These are phyloP conservation scores for Monopis laevigella DNA, from an alignment of 2,888 invertebrate genomes.

Conservation along the genomic window DNA sequence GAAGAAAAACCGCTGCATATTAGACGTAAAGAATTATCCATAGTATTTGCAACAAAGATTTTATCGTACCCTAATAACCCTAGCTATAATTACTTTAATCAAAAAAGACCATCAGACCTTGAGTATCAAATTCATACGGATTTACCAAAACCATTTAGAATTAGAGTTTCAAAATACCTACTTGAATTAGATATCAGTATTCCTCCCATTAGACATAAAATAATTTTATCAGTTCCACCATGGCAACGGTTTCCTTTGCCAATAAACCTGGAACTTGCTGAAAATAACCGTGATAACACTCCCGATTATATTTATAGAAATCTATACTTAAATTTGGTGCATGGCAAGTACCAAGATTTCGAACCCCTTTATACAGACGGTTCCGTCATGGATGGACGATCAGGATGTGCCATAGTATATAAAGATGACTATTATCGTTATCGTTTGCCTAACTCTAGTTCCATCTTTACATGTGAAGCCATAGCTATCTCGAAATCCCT, in stretches of 20 bases:
- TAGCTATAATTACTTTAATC: background rate
- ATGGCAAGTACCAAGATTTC: background rate
- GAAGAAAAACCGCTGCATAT: background rate
- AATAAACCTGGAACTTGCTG: too few species aligned
- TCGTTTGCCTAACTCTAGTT: slow-evolving; percentile 1
- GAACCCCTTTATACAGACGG: slow-evolving; percentile 9
- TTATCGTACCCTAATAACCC: background rate
- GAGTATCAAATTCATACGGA: background rate
- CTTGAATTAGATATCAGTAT: background rate
- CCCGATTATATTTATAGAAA: too few species aligned
- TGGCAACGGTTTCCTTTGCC: background rate
- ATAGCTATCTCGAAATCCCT: slow-evolving; percentile 3
- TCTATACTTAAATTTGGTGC: background rate
- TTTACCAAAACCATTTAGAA: background rate
- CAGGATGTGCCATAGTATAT: slow-evolving; percentile 5
- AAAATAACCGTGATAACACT: too few species aligned
- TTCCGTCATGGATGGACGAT: background rate
- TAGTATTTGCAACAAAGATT: background rate
- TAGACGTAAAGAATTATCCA: background rate
- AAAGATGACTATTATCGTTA: slow-evolving; percentile 1
- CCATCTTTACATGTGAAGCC: slow-evolving; percentile 11
- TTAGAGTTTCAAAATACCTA: background rate
- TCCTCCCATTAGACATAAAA: background rate
- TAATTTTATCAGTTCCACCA: background rate
- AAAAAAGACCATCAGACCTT: background rate